Evolutionary conservation across 2,888 invertebrate genomes (phyloP), one percentile per base, ranked within the genome.

Genomic region (Drosophila lacicola): DNA sequence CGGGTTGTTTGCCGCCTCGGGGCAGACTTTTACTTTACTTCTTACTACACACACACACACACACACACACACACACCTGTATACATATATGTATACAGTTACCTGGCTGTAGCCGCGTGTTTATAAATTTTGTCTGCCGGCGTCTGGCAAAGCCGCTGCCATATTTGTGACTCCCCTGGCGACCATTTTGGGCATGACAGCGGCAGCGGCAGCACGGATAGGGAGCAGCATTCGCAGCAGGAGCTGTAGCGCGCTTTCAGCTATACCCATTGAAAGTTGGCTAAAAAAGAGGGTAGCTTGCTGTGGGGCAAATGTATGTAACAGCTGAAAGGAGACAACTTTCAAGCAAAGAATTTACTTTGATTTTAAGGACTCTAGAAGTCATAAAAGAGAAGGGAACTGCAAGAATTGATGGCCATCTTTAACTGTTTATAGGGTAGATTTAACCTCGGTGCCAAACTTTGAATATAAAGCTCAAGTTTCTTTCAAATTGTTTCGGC

Each of bases 161-260:
- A 85, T 83, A 83, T 83, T 83, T 83, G 83, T 83, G 83, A 82
- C 81, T 83, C 83, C 85, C 83, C 60, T 58, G 83, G 81, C 68
- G 81, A 66, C 79, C 79, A 83, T 83, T 83, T 70, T 54, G 64
- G 50, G 54, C 19, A 62, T 65, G 75, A 69, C 51, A 62, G 64
- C 55, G 61, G 17, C 17, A 17, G 17, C 17, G 2, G 17, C 17
- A n/a, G 50, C 55, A 39, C 25, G 29, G 29, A 9, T 36, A n/a
- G 33, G 53, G 51, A 58, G 70, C 11, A 47, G 25, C 42, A 45
- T 41, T 11, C 19, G 14, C 17, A 50, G 39, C 45, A 36, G 14
- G 8, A 25, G 36, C 3, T 9, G 41, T 17, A 17, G 36, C 36
- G 19, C 33, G 17, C 2, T 44, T 25, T 44, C 13, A 3, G 11